Percentiles rank a stretch among this genome's conserved stretches.
phyloP scores from a whole-genome alignment of 2,797 vertebrate species.

The Scolopax rusticola region DNA sequence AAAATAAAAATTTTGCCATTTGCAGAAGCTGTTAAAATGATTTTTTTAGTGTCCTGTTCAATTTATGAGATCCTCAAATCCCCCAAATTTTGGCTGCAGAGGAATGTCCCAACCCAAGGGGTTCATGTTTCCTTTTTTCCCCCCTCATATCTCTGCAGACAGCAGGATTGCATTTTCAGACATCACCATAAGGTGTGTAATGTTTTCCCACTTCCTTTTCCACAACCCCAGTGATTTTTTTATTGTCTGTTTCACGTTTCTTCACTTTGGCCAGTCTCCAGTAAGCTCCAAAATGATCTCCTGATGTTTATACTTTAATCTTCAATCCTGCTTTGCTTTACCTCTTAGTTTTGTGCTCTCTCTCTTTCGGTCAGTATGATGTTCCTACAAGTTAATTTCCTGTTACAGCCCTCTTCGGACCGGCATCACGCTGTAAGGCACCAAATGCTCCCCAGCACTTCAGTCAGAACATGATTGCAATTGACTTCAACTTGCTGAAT shows the following conservation, averaged over 20 bases:
- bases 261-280: not conserved
- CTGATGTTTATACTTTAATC: not conserved
- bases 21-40: not conserved
- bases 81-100: not conserved
- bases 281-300: not conserved
- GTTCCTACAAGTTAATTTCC: not conserved
- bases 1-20: not conserved
- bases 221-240: not conserved
- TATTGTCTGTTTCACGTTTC: not conserved
- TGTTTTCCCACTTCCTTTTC: not conserved
- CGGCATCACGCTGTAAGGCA: not conserved
- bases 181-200: not conserved
- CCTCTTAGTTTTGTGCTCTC: not conserved
- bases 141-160: not conserved
- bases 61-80: not conserved
- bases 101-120: not conserved
- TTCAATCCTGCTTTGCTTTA: not conserved
- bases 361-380: not conserved
- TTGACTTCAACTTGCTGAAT: not conserved
- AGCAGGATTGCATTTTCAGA: not conserved
- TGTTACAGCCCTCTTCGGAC: not conserved
- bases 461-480: not conserved
- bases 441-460: not conserved
- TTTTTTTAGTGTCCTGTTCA: not conserved
- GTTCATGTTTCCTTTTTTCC: not conserved